These are phyloP conservation scores for Pongo abelii DNA, from an alignment of 2,113 vertebrate species.

Conservation along the genomic window DNA sequence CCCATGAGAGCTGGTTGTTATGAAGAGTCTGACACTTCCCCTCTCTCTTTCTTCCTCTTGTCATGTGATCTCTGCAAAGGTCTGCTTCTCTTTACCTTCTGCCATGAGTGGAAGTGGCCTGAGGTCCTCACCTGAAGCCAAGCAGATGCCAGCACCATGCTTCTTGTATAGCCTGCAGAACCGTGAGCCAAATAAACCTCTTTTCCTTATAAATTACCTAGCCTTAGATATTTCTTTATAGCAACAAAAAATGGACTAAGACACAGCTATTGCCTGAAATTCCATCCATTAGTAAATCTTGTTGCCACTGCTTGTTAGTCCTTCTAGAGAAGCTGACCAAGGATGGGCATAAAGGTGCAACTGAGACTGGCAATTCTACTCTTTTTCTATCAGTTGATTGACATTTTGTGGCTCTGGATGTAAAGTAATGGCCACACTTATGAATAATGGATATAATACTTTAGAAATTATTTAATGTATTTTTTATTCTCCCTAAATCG, in stretches of 20 bases:
- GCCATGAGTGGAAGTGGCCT: background rate
- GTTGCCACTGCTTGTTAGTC: background rate
- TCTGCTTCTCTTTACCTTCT: background rate
- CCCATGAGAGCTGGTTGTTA: background rate
- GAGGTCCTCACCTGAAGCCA: background rate
- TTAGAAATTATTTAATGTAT: constrained; percentile 75
- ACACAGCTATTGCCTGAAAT: background rate
- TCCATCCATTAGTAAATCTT: background rate
- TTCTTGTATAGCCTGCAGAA: background rate
- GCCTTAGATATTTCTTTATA: background rate
- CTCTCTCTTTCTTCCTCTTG: background rate
- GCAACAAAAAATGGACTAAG: background rate
- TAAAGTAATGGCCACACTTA: constrained; percentile 57
- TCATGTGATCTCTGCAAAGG: background rate
- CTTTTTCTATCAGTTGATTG: constrained; percentile 34
- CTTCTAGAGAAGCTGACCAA: background rate
- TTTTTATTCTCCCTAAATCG: constrained; percentile 71
- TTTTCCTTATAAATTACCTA: background rate
- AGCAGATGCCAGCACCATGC: background rate
- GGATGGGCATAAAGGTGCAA: background rate
- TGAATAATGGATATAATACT: constrained; percentile 70
- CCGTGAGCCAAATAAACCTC: background rate
- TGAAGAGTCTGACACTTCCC: background rate
- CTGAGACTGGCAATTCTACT: background rate
- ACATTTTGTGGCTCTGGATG: constrained; percentile 11